Conservation (phyloP, 2,113 vertebrate genomes). For the Campylomormyrus tamandua region DNA sequence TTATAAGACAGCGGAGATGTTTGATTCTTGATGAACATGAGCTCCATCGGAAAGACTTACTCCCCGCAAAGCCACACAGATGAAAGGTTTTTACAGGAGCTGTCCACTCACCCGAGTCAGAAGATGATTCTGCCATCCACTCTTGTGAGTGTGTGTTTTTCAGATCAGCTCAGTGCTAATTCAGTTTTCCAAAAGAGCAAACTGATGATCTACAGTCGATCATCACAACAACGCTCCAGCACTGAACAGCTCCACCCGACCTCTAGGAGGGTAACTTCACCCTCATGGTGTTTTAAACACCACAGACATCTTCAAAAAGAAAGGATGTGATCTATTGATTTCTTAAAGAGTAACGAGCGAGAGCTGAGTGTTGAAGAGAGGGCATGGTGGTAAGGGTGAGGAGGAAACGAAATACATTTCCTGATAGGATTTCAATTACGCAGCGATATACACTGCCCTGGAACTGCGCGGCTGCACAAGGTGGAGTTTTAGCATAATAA, state of each 20-base stretch:
- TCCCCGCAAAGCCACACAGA: background rate
- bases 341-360: slow-evolving; percentile 25
- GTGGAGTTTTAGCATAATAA: slow-evolving; percentile 36
- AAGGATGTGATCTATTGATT: slow-evolving; percentile 58
- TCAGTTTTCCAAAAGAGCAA: background rate
- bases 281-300: slow-evolving; percentile 47
- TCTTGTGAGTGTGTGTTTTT: background rate
- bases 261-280: slow-evolving; percentile 41
- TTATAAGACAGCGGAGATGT: background rate
- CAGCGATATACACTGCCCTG: slow-evolving; percentile 31
- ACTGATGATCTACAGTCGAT: slow-evolving; percentile 10
- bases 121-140: background rate
- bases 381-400: background rate
- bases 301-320: slow-evolving; percentile 34
- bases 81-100: background rate
- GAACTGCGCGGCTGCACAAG: slow-evolving; percentile 5
- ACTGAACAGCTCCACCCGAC: background rate
- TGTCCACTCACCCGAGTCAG: background rate
- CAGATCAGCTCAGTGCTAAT: background rate
- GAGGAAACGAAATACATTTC: slow-evolving; percentile 5
- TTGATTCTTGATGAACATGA: background rate
- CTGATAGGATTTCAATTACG: slow-evolving; percentile 43
- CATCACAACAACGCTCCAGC: background rate
- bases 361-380: slow-evolving; percentile 16
- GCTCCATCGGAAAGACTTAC: background rate